Conservation (phyloP, 1,140 invertebrate genomes). For the Drosophila watanabei region DNA sequence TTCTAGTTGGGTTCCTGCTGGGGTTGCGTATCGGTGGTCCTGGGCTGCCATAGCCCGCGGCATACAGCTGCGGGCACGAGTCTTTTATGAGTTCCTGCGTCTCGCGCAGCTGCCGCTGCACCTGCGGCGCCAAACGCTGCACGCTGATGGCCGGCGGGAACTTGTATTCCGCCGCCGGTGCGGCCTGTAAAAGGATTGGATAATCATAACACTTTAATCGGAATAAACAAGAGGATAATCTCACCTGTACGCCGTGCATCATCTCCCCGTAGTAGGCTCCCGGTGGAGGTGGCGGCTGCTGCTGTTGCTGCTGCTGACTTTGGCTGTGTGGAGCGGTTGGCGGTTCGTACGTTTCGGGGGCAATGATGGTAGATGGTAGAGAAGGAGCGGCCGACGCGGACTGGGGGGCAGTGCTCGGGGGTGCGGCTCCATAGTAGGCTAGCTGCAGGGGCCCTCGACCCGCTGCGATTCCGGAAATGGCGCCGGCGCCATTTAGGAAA, state of each 20-base stretch:
- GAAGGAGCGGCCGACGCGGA: slow-evolving; percentile 41
- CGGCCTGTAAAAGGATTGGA: slow-evolving; percentile 29
- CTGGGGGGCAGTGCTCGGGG: slow-evolving; percentile 62
- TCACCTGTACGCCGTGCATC: slow-evolving; percentile 79
- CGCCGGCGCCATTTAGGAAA: slow-evolving; percentile 76
- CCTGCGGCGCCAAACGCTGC: slow-evolving; percentile 83
- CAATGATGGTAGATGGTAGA: slow-evolving; percentile 24
- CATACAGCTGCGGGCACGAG: slow-evolving; percentile 85
- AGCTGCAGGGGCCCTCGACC: slow-evolving; percentile 66
- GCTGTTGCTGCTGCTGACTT: slow-evolving; percentile 67
- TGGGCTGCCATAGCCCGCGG: slow-evolving; percentile 84
- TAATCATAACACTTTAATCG: background rate
- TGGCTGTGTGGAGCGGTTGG: slow-evolving; percentile 81
- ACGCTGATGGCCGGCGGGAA: slow-evolving; percentile 85
- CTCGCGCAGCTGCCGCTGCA: slow-evolving; percentile 84
- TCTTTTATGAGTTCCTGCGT: slow-evolving; percentile 86
- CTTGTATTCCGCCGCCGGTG: slow-evolving; percentile 79
- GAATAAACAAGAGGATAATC: background rate
- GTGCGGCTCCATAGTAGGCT: slow-evolving; percentile 70
- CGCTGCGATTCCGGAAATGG: slow-evolving; percentile 42
- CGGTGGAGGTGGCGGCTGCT: slow-evolving; percentile 60
- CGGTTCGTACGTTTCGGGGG: slow-evolving; percentile 72
- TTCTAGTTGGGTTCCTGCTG: slow-evolving; percentile 82
- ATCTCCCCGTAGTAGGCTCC: slow-evolving; percentile 81
- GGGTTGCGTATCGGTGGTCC: slow-evolving; percentile 85